Evolutionary conservation across 2,888 invertebrate species (phyloP), one percentile per base, ranked within the genome.

Genomic region (Hylaea fasciaria): DNA sequence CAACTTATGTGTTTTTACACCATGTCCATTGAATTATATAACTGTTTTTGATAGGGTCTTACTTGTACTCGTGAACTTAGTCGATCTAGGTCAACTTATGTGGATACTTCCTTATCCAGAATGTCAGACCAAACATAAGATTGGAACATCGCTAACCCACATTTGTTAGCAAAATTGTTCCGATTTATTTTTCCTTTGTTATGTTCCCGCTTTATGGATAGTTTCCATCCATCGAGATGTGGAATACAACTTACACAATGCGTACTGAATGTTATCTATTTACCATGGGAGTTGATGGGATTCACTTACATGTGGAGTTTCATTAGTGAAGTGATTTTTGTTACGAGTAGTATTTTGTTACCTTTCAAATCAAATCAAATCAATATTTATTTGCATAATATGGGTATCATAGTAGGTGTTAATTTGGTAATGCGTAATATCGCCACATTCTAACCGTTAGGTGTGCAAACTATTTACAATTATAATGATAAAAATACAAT

Each of bases 141-240:
- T 82, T 82, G 84, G 82, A 77, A 77, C 77, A 76, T 80, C 73
- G 69, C 74, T 78, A 73, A 81, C 84, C 78, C 78, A 77, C 83
- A 85, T 86, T 82, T 85, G 82, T 83, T 81, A 82, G 72, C 77
- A 77, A 78, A 86, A 86, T 81, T 80, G 75, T 75, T 69, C 65
- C 83, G 76, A 86, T 86, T 85, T 86, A 81, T 85, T 77, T 77
- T 69, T 71, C 77, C 67, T 80, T 82, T 81, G 81, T 81, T 76
- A 81, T 81, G 79, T 73, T 68, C 64, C 74, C 72, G 70, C 67
- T 74, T 74, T 79, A 79, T 76, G 66, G 77, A 79, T 81, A 79
- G 83, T 80, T 80, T 77, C 65, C 76, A 77, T 82, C 76, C 78
- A 77, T 78, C 68, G 71, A 71, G 73, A 76, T 77, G 76, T 75